Evolutionary conservation across 1,140 invertebrate species (phyloP), one percentile per base, ranked within the genome.

Genomic region (Drosophila pruinosa): DNA sequence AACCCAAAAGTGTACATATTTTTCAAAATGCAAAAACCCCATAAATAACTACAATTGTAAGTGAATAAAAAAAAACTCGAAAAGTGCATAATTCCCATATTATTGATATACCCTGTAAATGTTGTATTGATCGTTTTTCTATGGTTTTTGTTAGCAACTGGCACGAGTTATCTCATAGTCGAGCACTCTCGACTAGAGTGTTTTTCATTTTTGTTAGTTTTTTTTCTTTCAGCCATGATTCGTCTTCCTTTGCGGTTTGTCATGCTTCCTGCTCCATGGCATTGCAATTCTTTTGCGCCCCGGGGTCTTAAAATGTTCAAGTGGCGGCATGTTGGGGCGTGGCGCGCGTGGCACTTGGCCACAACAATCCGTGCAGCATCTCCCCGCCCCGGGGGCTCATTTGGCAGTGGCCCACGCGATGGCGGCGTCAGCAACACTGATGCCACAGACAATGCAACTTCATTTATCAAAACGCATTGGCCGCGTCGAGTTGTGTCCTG

Each of bases 391-490:
- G 5, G 26, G 26, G 53, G 56, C 77, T 80, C 77, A 75, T 80
- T 81, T 78, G 76, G 76, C 75, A 70, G 68, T 50, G 54, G 43
- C 58, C 74, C 26, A 53, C 28, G 39, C 17, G 3, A 7, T 22
- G 41, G 8, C 50, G 22, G 53, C 36, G 50, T 54, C 50, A 28
- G 31, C 24, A 75, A 39, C 43, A 17, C 28, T 0, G 31, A 34
- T 71, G 72, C 52, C 56, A 78, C 36, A 68, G 64, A 59, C 43
- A 77, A 75, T 68, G 75, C 76, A 86, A 74, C 82, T 78, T 88
- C 58, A 85, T 88, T 81, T 81, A 86, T 85, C 81, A 85, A 85
- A 80, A 81, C 64, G 69, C 80, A 80, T 48, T 69, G 52, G 68
- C 36, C 45, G 28, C 52, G 34, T 62, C 52, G 31, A 8, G 24